Evolutionary conservation across 2,113 vertebrate genomes (phyloP).

Genomic region (Ictalurus punctatus): DNA sequence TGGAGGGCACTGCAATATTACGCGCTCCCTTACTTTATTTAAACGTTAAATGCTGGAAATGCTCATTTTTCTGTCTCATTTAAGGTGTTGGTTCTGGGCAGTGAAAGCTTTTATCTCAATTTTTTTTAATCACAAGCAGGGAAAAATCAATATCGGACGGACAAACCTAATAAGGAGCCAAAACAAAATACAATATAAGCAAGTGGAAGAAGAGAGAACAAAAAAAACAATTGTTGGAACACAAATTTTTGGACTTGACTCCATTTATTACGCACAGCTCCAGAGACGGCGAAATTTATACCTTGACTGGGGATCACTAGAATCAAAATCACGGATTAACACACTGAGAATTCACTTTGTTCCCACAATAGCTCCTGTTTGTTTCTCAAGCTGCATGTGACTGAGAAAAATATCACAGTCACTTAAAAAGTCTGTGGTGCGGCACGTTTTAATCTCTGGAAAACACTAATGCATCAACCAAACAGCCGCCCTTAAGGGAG

Average conservation of each 20-base stretch:
- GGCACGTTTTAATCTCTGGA: background rate
- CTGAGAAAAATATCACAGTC: background rate
- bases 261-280: constrained; percentile 15
- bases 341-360: constrained; percentile 7
- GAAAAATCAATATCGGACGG: background rate
- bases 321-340: constrained; percentile 5
- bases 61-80: background rate
- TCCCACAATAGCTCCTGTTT: background rate
- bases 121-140: background rate
- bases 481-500: background rate
- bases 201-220: background rate
- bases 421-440: background rate
- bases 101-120: background rate
- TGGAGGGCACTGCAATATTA: background rate
- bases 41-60: background rate
- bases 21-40: background rate
- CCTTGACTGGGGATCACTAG: background rate
- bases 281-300: constrained; percentile 8
- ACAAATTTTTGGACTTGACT: background rate
- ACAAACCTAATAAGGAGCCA: background rate
- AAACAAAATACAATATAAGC: background rate
- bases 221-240: too few species aligned
- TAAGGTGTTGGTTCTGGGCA: background rate
- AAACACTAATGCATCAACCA: background rate
- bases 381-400: background rate